A percentile compares a stretch with the other conserved stretches of the same genome.
phyloP scores from a whole-genome alignment of 2,113 vertebrate species.

The Nycticryphes semicollaris region DNA sequence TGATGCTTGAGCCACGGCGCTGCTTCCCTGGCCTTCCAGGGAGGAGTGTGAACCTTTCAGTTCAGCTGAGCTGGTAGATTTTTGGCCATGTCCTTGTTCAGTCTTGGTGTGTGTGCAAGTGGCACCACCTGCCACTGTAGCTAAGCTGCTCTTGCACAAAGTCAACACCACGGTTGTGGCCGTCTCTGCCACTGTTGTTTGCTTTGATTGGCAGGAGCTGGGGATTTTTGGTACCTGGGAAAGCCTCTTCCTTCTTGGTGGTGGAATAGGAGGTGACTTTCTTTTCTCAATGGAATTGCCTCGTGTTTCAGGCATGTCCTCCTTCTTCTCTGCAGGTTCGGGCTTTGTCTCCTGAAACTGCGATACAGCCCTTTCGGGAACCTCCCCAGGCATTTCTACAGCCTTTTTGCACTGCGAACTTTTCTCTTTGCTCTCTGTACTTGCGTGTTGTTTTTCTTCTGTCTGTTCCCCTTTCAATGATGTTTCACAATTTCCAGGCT shows the following conservation, averaged over 20 bases:
- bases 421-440: neutral
- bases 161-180: rapidly evolving
- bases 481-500: neutral
- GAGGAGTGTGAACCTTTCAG: conserved; percentile 76
- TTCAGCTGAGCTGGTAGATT: conserved; percentile 9
- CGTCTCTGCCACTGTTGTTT: neutral
- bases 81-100: neutral
- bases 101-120: neutral
- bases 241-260: conserved; percentile 77
- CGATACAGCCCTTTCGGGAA: neutral
- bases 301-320: neutral
- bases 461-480: neutral
- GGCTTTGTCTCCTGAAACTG: conserved; percentile 35
- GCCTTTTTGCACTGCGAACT: neutral
- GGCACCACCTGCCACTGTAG: neutral
- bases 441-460: neutral
- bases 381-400: conserved; percentile 10
- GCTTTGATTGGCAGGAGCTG: neutral
- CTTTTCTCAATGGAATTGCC: neutral
- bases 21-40: conserved; percentile 77
- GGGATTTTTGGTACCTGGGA: neutral
- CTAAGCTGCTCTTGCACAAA: neutral
- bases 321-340: neutral
- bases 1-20: neutral
- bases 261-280: conserved; percentile 77